Evolutionary conservation across 2,113 vertebrate genomes (phyloP).

Genomic region (Gasterosteus nipponicus): DNA sequence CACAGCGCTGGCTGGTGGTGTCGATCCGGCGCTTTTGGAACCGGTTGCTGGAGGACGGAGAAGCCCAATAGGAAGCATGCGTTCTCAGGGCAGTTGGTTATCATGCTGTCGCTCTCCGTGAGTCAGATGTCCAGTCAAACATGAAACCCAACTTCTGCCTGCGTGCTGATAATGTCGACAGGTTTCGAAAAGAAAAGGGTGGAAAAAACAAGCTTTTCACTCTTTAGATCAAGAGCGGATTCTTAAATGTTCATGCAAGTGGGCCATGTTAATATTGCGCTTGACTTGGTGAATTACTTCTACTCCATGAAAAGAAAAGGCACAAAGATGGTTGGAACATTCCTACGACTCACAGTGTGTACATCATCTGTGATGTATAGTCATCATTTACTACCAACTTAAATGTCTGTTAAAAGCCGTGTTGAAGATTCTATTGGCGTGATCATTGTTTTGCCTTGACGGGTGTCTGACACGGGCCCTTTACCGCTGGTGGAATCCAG

Average conservation of each 20-base stretch:
- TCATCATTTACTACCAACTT: background rate
- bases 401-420: background rate
- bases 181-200: background rate
- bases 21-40: constrained; percentile 35
- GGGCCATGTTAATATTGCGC: background rate
- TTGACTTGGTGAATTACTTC: background rate
- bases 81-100: constrained; percentile 14
- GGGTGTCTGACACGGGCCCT: background rate
- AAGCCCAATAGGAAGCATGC: background rate
- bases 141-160: background rate
- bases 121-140: constrained; percentile 10
- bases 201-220: background rate
- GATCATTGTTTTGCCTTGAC: background rate
- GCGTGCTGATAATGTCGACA: background rate
- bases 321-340: background rate
- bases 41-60: constrained; percentile 27
- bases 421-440: background rate
- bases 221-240: background rate
- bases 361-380: background rate
- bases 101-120: constrained; percentile 21
- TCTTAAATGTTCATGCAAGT: background rate
- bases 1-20: constrained; percentile 33
- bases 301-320: background rate
- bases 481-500: constrained; percentile 35
- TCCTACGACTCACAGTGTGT: background rate